A percentile compares a stretch with the other conserved stretches of the same genome.
Conservation (phyloP, 2,113 vertebrate species). For the Epinephelus fuscoguttatus region DNA sequence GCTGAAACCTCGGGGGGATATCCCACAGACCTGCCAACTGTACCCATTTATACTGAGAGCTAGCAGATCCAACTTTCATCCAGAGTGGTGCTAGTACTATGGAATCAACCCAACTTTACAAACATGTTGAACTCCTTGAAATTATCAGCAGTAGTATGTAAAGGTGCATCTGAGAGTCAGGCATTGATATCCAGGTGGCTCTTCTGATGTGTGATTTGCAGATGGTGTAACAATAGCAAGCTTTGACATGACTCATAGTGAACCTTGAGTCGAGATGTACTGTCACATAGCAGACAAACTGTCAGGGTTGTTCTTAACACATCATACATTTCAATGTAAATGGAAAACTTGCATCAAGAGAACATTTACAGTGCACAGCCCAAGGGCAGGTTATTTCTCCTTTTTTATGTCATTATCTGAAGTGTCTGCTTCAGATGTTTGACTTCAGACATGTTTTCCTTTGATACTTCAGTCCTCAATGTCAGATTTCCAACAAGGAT, state of each 20-base stretch:
- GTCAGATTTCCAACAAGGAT: not conserved
- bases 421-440: slow-evolving; percentile 8
- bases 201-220: not conserved
- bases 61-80: not conserved
- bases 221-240: not conserved
- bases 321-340: slow-evolving; percentile 12
- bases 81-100: not conserved
- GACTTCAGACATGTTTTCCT: not conserved
- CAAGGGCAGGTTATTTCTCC: not conserved
- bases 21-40: slow-evolving; percentile 38
- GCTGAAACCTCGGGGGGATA: slow-evolving; percentile 36
- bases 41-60: not conserved
- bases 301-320: not conserved
- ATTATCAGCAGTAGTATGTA: not conserved
- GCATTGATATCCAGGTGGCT: not conserved
- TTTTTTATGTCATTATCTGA: not conserved
- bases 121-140: not conserved
- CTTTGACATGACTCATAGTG: not conserved
- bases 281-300: not conserved
- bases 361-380: not conserved
- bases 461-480: slow-evolving; percentile 15
- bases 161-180: not conserved
- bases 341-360: slow-evolving; percentile 3
- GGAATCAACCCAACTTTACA: slow-evolving; percentile 9
- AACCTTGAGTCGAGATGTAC: not conserved